Evolutionary conservation across 2,888 invertebrate species (phyloP).

Genomic region (Drosophila mercatorum): DNA sequence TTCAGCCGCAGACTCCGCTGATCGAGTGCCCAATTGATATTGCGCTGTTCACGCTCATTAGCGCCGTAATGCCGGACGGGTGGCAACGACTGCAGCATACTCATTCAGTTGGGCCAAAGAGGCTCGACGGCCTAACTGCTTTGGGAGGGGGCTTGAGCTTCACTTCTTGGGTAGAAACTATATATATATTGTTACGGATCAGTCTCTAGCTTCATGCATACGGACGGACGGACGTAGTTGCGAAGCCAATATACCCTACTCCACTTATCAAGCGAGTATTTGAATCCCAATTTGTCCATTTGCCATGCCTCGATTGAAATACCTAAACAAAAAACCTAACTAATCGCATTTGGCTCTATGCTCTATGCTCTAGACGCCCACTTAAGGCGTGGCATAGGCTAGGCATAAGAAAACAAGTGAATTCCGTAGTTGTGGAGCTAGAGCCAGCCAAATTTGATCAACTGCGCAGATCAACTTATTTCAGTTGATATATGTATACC

Average conservation of each 20-base stretch:
- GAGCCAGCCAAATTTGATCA: not conserved
- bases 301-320: not conserved
- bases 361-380: not conserved
- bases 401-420: not conserved
- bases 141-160: too few relatives aligned
- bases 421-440: not conserved
- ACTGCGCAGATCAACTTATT: not conserved
- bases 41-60: constrained; percentile 1
- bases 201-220: not conserved
- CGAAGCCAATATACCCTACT: not conserved
- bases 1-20: not conserved
- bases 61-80: not conserved
- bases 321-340: not conserved
- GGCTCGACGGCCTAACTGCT: too few relatives aligned
- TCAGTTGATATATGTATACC: too few relatives aligned
- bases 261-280: not conserved
- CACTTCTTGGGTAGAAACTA: too few relatives aligned
- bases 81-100: not conserved
- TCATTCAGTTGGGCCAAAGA: not conserved
- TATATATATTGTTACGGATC: too few relatives aligned
- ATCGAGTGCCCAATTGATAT: not conserved
- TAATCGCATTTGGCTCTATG: not conserved
- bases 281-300: not conserved
- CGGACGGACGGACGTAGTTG: too few relatives aligned
- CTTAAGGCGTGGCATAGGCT: not conserved